Conservation (phyloP, 2,888 invertebrate species). For the Lordiphosa fenestrarum region DNA sequence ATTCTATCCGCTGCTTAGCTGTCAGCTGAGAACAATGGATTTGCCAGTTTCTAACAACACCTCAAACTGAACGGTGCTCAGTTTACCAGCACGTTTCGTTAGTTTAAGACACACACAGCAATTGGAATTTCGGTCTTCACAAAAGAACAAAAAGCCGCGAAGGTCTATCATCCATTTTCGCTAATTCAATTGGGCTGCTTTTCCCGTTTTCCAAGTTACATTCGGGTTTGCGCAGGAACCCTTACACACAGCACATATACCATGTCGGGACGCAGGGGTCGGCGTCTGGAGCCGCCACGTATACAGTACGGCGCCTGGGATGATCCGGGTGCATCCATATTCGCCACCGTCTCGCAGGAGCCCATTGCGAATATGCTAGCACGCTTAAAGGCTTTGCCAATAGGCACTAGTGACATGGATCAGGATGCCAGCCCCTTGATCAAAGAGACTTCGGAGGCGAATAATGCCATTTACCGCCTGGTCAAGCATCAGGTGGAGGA, state of each 20-base stretch:
- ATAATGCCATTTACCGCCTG: slow-evolving; percentile 25
- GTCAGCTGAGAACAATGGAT: no score
- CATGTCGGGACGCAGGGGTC: neutral
- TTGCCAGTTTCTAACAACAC: no score
- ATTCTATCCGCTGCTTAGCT: no score
- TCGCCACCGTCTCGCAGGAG: slow-evolving; percentile 50
- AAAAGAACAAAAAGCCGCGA: neutral
- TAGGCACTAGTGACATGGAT: slow-evolving; percentile 17
- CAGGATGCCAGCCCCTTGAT: slow-evolving; percentile 39
- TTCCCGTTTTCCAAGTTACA: neutral
- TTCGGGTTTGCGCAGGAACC: neutral
- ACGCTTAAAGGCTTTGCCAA: slow-evolving; percentile 15
- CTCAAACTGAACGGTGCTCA: neutral
- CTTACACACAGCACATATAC: neutral
- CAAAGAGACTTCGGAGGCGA: slow-evolving; percentile 9
- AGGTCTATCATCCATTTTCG: neutral
- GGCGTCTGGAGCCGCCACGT: slow-evolving; percentile 22
- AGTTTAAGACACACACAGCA: slow-evolving; percentile 1
- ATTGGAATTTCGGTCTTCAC: neutral
- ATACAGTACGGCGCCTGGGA: slow-evolving; percentile 54
- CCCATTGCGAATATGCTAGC: slow-evolving; percentile 37
- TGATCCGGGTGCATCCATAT: slow-evolving; percentile 44
- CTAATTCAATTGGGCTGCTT: neutral
- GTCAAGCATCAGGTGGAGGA: slow-evolving; percentile 55
- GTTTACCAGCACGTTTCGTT: neutral